These are phyloP conservation scores for Cranoglanis bouderius DNA, from an alignment of 2,113 vertebrate genomes.

Conservation along the genomic window DNA sequence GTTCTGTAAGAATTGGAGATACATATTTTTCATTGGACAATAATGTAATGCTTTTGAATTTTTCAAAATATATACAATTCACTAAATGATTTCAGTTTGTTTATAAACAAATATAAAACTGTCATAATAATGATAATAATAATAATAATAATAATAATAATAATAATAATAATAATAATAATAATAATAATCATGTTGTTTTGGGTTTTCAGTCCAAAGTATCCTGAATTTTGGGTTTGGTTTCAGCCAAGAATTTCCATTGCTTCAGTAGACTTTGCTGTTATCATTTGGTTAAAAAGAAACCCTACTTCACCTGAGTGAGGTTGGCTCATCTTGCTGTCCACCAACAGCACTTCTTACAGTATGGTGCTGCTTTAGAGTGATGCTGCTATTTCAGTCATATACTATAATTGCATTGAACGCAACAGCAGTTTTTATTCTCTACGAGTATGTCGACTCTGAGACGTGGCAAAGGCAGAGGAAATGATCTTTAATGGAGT, in stretches of 20 bases:
- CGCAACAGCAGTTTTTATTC: not conserved
- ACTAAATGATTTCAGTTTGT: not conserved
- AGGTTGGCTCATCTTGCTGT: not conserved
- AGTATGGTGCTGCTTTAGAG: not conserved
- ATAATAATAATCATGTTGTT: not conserved
- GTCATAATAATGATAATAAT: not conserved
- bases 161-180: not conserved
- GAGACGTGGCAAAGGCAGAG: not conserved
- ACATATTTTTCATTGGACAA: not conserved
- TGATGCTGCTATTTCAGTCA: not conserved
- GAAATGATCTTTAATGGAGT: constrained; percentile 7
- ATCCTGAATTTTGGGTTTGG: not conserved
- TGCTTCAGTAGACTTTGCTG: not conserved
- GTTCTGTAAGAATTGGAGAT: not conserved
- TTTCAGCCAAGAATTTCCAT: not conserved
- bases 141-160: not conserved
- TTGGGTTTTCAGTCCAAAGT: not conserved
- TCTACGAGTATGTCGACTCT: not conserved
- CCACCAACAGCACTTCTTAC: not conserved
- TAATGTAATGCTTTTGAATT: not conserved
- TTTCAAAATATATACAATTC: not conserved
- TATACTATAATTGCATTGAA: not conserved
- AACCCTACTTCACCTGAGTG: not conserved
- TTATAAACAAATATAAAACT: not conserved
- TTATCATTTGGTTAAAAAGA: not conserved